Percentiles rank a stretch among this genome's conserved stretches.
Evolutionary conservation across 2,888 invertebrate genomes (phyloP).

Genomic region (Oegoconia quadripuncta): DNA sequence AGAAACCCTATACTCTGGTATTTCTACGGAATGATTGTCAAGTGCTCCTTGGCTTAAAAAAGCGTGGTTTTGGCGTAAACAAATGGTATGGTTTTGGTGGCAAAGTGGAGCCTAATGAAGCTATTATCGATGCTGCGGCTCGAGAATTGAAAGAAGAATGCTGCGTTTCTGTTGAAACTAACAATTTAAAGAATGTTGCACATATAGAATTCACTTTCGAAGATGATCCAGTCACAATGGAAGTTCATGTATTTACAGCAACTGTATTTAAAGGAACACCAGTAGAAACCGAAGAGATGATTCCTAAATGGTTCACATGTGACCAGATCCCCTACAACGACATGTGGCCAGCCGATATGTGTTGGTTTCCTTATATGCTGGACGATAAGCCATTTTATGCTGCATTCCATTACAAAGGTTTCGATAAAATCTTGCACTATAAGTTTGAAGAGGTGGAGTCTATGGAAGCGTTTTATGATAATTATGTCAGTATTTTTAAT

Average conservation of each 20-base stretch:
- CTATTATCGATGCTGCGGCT: conserved; percentile 79
- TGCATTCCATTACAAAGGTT: conserved; percentile 79
- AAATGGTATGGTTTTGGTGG: conserved; percentile 91
- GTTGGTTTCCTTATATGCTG: conserved; percentile 84
- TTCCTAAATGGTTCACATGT: conserved; percentile 82
- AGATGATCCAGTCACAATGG: conserved; percentile 76
- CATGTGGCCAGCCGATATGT: conserved; percentile 86
- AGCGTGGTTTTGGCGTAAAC: conserved; percentile 84
- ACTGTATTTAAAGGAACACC: conserved; percentile 73
- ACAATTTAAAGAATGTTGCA: conserved; percentile 78
- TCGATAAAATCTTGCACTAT: conserved; percentile 64
- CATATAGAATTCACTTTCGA: conserved; percentile 82
- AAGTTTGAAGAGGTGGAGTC: conserved; percentile 52
- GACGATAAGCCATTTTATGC: conserved; percentile 78
- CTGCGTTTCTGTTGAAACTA: conserved; percentile 59
- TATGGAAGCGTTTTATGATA: conserved; percentile 55
- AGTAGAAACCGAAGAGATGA: conserved; percentile 85
- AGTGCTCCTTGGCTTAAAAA: conserved; percentile 84
- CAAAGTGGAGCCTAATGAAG: conserved; percentile 84
- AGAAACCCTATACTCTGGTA: conserved; percentile 62
- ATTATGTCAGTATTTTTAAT: too few relatives aligned
- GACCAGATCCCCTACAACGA: conserved; percentile 80
- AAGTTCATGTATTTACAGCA: conserved; percentile 83
- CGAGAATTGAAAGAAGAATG: conserved; percentile 86
- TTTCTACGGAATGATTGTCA: conserved; percentile 49